Evolutionary conservation across 2,888 invertebrate species (phyloP), one percentile per base, ranked within the genome.

Genomic region (Euproctis similis): DNA sequence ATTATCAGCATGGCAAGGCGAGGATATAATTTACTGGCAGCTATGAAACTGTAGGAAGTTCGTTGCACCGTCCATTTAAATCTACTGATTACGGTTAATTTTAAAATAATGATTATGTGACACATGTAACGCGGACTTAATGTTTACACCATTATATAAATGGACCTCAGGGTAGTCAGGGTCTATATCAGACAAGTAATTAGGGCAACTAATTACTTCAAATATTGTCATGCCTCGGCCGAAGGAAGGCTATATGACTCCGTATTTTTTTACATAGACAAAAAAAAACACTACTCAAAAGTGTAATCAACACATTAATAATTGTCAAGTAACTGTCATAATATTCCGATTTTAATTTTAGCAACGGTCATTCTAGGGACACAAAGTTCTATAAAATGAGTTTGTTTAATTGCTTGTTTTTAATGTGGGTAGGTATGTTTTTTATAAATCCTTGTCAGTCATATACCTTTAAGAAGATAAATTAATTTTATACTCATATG

Each of bases 41-140:
- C 42, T 57, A 53, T 59, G 55, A 50, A 47, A 46, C 59, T 53
- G 37, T 54, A 67, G 72, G 69, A 73, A 75, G 80, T 76, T 75
- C 68, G 64, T 75, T 75, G 80, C 64, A 66, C 73, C 43, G 42
- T 38, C 42, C 24, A 28, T 45, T 51, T 67, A 68, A 70, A 64
- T 70, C 62, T 63, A 48, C n/a, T 67, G 67, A 75, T 80, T 74
- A 65, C 46, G 68, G 64, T 63, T 77, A 77, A 80, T 78, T 78
- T 73, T 57, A 62, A 71, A 71, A 73, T 80, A 78, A 78, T 76
- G 69, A 70, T 55, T 49, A 43, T 57, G 66, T 62, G 68, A 66
- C 69, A 65, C 58, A 59, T 34, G 29, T 16, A 29, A 30, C 14
- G 41, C 18, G 5, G 8, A 3, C 11, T 21, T 11, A 10, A 9